These are phyloP conservation scores for Python bivittatus DNA, from an alignment of 2,113 vertebrate species.

Conservation along the genomic window DNA sequence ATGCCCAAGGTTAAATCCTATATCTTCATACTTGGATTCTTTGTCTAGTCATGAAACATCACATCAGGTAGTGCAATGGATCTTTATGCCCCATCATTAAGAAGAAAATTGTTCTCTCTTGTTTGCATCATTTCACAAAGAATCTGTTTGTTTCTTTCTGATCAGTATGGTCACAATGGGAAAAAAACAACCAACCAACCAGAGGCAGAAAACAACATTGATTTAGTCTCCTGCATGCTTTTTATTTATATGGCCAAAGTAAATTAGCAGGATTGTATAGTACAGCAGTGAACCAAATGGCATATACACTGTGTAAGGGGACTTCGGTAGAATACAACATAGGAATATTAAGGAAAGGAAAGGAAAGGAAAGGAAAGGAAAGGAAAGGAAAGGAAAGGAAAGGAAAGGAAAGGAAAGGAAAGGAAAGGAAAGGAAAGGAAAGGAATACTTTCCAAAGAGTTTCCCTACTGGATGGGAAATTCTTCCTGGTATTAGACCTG, in stretches of 20 bases:
- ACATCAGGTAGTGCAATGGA: not conserved
- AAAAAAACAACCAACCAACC: not conserved
- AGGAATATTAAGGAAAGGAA: too few relatives aligned
- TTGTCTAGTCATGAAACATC: not conserved
- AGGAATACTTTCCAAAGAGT: not conserved
- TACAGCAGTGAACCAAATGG: not conserved
- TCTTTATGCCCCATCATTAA: not conserved
- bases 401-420: too few relatives aligned
- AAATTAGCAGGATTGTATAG: not conserved
- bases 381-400: too few relatives aligned
- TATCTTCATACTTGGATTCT: not conserved
- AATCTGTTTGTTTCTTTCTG: not conserved
- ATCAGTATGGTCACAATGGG: too few relatives aligned
- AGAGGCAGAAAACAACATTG: not conserved
- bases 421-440: too few relatives aligned
- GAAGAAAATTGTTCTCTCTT: not conserved
- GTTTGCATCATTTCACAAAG: not conserved
- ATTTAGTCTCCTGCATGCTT: too few relatives aligned
- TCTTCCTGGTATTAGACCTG: not conserved
- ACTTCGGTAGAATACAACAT: not conserved
- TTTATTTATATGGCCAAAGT: not conserved
- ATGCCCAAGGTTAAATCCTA: not conserved
- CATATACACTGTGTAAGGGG: not conserved
- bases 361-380: too few relatives aligned
- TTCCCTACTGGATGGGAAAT: not conserved